Evolutionary conservation across 1,140 invertebrate species (phyloP).

Genomic region (Mycetomoellerius zeteki): DNA sequence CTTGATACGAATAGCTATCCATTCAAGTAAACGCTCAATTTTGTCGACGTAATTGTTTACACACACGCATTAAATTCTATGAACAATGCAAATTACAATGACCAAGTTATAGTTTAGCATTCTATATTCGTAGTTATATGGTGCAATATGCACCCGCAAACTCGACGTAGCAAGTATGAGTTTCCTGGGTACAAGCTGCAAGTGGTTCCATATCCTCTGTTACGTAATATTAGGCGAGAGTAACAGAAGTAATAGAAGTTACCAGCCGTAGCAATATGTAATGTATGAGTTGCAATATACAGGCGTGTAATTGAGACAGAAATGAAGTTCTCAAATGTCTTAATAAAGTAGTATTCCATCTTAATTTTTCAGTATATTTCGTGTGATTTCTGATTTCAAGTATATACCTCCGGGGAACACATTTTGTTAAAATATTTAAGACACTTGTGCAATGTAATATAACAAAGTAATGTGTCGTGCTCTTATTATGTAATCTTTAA

Average conservation of each 20-base stretch:
- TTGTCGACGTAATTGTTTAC: slow-evolving; percentile 13
- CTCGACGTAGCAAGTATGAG: slow-evolving; percentile 71
- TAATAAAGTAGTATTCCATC: background rate
- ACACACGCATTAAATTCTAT: slow-evolving; percentile 5
- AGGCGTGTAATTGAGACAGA: slow-evolving; percentile 4
- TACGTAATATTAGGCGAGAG: slow-evolving; percentile 72
- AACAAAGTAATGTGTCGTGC: background rate
- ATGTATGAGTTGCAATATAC: slow-evolving; percentile 24
- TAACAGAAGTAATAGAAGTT: slow-evolving; percentile 75
- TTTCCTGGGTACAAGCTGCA: slow-evolving; percentile 69
- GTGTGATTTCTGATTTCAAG: background rate
- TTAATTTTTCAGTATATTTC: slow-evolving; percentile 13
- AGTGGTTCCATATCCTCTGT: slow-evolving; percentile 68
- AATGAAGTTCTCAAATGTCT: slow-evolving; percentile 11
- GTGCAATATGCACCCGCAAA: slow-evolving; percentile 73
- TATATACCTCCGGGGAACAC: background rate
- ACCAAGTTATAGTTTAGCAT: slow-evolving; percentile 65
- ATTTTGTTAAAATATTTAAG: background rate
- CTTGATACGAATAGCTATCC: background rate
- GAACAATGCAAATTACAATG: slow-evolving; percentile 62
- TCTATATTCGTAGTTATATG: slow-evolving; percentile 67
- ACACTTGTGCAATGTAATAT: background rate
- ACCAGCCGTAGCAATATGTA: slow-evolving; percentile 45
- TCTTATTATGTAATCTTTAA: background rate
- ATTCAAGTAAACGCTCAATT: background rate